Evolutionary conservation across 2,113 vertebrate species (phyloP).

Genomic region (Mirounga angustirostris): DNA sequence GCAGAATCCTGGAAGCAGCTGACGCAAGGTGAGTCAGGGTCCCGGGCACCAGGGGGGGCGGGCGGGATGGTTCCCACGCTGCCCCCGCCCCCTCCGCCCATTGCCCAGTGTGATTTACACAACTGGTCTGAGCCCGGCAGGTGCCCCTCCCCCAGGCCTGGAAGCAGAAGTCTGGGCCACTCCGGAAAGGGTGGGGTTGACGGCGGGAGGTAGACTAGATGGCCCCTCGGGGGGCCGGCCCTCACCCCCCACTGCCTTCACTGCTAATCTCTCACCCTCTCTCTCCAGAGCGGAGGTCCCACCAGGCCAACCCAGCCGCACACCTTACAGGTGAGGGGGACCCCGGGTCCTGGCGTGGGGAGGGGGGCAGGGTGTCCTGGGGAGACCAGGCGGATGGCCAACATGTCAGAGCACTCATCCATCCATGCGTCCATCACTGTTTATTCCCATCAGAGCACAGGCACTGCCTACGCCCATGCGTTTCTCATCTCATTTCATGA

Average conservation of each 20-base stretch:
- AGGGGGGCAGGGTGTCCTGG: neutral
- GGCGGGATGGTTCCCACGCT: neutral
- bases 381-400: neutral
- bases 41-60: neutral
- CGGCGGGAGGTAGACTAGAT: neutral
- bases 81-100: neutral
- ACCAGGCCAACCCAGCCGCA: slow-evolving; percentile 75
- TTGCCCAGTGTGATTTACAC: slow-evolving; percentile 69
- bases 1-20: slow-evolving; percentile 26
- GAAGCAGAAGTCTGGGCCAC: slow-evolving; percentile 73
- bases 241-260: neutral
- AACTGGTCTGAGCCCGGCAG: neutral
- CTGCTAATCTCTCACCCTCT: slow-evolving; percentile 49
- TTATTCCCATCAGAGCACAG: neutral
- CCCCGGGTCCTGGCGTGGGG: accelerated
- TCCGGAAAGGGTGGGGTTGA: slow-evolving; percentile 60
- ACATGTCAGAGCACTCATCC: accelerated
- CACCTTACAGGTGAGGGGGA: slow-evolving; percentile 83
- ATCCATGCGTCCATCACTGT: neutral
- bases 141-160: slow-evolving; percentile 42
- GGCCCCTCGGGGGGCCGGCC: neutral
- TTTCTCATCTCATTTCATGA: neutral
- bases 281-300: slow-evolving; percentile 60
- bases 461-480: neutral
- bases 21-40: slow-evolving; percentile 70